Percentiles rank a stretch among this genome's conserved stretches.
phyloP scores from a whole-genome alignment of 1,140 invertebrate species.

The Drosophila nikananu region DNA sequence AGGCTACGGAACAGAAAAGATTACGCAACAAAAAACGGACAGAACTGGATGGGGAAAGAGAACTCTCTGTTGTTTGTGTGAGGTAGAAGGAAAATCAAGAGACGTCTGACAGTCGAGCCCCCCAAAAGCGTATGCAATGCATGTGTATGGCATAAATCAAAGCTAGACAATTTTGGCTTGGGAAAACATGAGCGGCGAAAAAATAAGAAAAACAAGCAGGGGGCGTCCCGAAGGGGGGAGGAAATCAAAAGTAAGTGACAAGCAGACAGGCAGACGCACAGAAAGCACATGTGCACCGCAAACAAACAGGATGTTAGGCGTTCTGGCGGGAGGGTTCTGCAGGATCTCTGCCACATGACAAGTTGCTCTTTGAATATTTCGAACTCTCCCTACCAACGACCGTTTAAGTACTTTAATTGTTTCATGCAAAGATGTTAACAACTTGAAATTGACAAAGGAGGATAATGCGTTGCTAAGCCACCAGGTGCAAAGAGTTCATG shows the following conservation, averaged over 20 bases:
- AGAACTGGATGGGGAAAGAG: constrained; percentile 28
- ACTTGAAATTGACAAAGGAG: neutral
- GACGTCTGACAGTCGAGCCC: constrained; percentile 60
- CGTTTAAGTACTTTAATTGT: constrained; percentile 74
- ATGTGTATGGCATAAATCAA: constrained; percentile 82
- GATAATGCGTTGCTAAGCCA: constrained; percentile 1
- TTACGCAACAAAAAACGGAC: constrained; percentile 63
- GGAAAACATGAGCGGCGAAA: constrained; percentile 64
- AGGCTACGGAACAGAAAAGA: constrained; percentile 36
- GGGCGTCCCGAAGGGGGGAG: constrained; percentile 42
- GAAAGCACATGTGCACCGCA: constrained; percentile 81
- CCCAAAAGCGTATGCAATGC: constrained; percentile 77
- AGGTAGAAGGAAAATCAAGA: constrained; percentile 57
- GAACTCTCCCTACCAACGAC: constrained; percentile 30
- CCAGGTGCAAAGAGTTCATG: neutral
- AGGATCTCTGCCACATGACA: constrained; percentile 44
- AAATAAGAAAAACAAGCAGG: constrained; percentile 51
- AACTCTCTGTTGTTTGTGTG: constrained; percentile 24
- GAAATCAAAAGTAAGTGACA: constrained; percentile 83
- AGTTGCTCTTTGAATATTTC: constrained; percentile 74
- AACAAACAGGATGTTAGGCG: constrained; percentile 62
- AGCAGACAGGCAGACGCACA: constrained; percentile 78
- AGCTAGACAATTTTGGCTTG: constrained; percentile 81
- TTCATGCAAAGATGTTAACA: constrained; percentile 53
- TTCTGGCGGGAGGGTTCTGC: neutral